Evolutionary conservation across 2,113 vertebrate genomes (phyloP).

Genomic region (Aptenodytes forsteri): DNA sequence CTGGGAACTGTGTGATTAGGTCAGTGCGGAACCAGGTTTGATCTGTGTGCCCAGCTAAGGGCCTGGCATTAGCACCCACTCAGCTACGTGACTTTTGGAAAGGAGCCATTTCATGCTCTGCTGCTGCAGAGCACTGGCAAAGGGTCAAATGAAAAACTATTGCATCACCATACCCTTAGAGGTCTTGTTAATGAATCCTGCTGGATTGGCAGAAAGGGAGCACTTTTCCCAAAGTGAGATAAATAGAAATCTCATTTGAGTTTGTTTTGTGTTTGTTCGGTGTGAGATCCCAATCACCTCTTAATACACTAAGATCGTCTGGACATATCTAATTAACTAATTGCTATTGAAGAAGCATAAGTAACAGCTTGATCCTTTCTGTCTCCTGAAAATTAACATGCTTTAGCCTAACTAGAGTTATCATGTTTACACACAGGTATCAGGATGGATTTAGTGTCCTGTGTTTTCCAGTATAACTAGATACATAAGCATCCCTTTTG

Average conservation of each 20-base stretch:
- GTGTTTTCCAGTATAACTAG: background rate
- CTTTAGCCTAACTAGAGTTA: background rate
- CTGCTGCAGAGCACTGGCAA: background rate
- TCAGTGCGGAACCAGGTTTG: background rate
- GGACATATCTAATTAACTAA: background rate
- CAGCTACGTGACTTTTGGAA: background rate
- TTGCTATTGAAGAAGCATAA: background rate
- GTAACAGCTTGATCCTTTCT: background rate
- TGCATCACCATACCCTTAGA: background rate
- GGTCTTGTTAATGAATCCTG: background rate
- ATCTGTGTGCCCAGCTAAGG: background rate
- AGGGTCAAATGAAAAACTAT: background rate
- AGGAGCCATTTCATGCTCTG: background rate
- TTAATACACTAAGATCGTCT: background rate
- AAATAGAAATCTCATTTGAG: background rate
- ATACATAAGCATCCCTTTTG: background rate
- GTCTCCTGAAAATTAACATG: background rate
- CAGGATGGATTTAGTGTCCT: background rate
- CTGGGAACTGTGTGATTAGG: background rate
- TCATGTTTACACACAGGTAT: background rate
- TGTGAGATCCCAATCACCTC: background rate
- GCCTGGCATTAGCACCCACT: background rate
- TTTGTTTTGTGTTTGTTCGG: background rate
- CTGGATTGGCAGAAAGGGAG: background rate
- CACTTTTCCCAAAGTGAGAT: background rate